Conservation (phyloP, 1,140 invertebrate species). For the Ceratoteleas bidentatus region DNA sequence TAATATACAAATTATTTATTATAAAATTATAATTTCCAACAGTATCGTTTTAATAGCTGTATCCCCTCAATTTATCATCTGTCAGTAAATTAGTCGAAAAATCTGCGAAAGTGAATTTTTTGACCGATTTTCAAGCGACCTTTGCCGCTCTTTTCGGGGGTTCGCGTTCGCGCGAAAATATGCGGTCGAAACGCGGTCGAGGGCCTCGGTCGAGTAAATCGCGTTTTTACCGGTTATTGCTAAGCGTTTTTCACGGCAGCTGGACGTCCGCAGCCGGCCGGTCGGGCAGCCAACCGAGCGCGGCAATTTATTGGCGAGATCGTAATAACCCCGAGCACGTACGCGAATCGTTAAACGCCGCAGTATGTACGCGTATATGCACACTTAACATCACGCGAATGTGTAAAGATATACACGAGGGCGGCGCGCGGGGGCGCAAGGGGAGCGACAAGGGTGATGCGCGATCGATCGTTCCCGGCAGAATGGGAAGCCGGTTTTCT, state of each 20-base stretch:
- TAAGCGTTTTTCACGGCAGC: conserved; percentile 51
- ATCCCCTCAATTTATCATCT: not conserved
- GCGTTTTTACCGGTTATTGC: conserved; percentile 53
- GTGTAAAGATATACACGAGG: conserved; percentile 45
- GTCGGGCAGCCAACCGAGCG: conserved; percentile 44
- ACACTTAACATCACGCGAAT: conserved; percentile 53
- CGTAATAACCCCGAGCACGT: conserved; percentile 67
- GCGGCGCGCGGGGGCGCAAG: not conserved
- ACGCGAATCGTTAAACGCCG: conserved; percentile 67
- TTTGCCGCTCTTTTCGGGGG: not conserved
- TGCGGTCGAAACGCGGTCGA: conserved; percentile 30
- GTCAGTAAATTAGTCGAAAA: not conserved
- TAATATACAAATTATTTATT: too few relatives aligned
- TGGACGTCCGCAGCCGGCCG: conserved; percentile 22
- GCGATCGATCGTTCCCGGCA: conserved; percentile 56
- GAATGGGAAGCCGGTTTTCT: conserved; percentile 63
- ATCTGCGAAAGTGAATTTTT: too few relatives aligned
- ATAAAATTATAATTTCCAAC: too few relatives aligned
- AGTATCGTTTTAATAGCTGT: too few relatives aligned
- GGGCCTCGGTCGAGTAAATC: conserved; percentile 53
- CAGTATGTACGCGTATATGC: conserved; percentile 53
- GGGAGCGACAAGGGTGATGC: conserved; percentile 26
- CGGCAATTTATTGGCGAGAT: conserved; percentile 62
- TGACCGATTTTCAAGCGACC: too few relatives aligned
- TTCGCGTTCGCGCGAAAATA: conserved; percentile 13